These are phyloP conservation scores for Amiota communis DNA, from an alignment of 2,888 invertebrate species.

Conservation along the genomic window DNA sequence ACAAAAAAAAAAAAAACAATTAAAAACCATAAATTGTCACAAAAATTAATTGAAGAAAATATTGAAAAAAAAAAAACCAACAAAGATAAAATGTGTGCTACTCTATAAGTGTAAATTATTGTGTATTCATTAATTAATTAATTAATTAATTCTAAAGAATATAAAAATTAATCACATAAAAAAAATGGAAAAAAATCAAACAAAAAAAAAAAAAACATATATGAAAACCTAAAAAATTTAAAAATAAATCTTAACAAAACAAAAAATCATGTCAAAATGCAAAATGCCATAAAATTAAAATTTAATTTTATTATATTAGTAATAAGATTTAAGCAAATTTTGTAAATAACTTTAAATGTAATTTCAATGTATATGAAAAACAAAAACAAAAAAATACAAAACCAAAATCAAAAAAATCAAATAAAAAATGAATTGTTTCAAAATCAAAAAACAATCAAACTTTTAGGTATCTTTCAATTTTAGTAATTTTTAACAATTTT, in stretches of 20 bases:
- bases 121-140: slow-evolving; percentile 38
- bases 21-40: not conserved
- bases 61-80: slow-evolving; percentile 17
- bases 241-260: slow-evolving; percentile 32
- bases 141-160: slow-evolving; percentile 26
- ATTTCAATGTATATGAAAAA: slow-evolving; percentile 54
- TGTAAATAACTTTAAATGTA: slow-evolving; percentile 64
- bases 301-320: slow-evolving; percentile 54
- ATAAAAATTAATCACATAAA: slow-evolving; percentile 55
- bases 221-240: slow-evolving; percentile 40
- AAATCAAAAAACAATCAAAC: slow-evolving; percentile 45
- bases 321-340: slow-evolving; percentile 43
- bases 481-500: too few species aligned
- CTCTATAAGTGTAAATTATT: slow-evolving; percentile 37
- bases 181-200: slow-evolving; percentile 34
- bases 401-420: slow-evolving; percentile 47
- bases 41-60: not conserved
- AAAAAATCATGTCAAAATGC: slow-evolving; percentile 11
- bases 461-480: not conserved
- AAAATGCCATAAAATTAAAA: slow-evolving; percentile 62
- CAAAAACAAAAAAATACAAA: slow-evolving; percentile 39
- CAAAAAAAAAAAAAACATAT: slow-evolving; percentile 17
- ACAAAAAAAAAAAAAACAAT: slow-evolving; percentile 6
- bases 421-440: slow-evolving; percentile 55
- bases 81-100: slow-evolving; percentile 29